A percentile compares a stretch with the other conserved stretches of the same genome.
These are phyloP conservation scores for Drosophila bipectinata DNA, from an alignment of 1,140 invertebrate species.

Conservation along the genomic window DNA sequence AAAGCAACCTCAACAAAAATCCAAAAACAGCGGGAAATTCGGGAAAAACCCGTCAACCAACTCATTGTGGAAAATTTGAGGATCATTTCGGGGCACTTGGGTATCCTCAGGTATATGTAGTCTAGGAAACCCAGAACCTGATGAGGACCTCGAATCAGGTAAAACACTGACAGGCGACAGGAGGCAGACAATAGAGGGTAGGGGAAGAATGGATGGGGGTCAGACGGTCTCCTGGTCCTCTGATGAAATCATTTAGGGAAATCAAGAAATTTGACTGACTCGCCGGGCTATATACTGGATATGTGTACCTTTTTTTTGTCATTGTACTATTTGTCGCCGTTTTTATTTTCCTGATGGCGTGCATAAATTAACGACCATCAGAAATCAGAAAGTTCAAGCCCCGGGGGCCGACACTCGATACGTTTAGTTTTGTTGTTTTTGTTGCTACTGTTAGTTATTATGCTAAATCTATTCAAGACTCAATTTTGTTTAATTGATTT, in stretches of 20 bases:
- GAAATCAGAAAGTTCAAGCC: slow-evolving; percentile 13
- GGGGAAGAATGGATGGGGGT: neutral
- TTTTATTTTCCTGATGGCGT: slow-evolving; percentile 34
- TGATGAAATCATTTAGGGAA: slow-evolving; percentile 78
- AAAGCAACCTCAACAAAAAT: slow-evolving; percentile 39
- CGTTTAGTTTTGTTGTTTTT: neutral
- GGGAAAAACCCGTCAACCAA: slow-evolving; percentile 58
- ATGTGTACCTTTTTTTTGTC: slow-evolving; percentile 15
- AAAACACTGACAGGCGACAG: neutral
- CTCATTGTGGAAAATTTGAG: slow-evolving; percentile 78
- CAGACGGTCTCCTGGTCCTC: slow-evolving; percentile 27
- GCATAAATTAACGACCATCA: slow-evolving; percentile 68
- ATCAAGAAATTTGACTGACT: slow-evolving; percentile 50
- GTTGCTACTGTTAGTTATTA: slow-evolving; percentile 17
- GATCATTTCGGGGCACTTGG: slow-evolving; percentile 50
- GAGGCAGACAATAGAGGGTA: slow-evolving; percentile 15
- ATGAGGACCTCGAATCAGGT: slow-evolving; percentile 40
- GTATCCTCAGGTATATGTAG: slow-evolving; percentile 12
- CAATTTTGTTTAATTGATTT: slow-evolving; percentile 72
- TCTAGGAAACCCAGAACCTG: slow-evolving; percentile 37
- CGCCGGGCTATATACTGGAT: neutral
- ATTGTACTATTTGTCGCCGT: neutral
- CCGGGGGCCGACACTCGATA: slow-evolving; percentile 22
- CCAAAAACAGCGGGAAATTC: slow-evolving; percentile 7
- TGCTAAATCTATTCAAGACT: slow-evolving; percentile 51